Conservation (phyloP, 1,140 invertebrate genomes). For the Physella acuta region DNA sequence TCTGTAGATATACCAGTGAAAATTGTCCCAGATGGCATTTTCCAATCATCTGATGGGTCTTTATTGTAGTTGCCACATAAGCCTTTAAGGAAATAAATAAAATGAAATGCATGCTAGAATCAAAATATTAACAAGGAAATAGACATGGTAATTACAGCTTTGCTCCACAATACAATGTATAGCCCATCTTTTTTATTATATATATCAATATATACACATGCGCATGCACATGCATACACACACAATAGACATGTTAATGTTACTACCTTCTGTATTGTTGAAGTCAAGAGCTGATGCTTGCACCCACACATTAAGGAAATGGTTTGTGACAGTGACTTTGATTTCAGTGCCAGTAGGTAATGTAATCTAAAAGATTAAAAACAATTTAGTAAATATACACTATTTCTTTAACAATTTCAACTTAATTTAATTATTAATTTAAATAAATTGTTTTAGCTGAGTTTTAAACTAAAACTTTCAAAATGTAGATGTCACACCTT, state of each 20-base stretch:
- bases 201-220: too few relatives aligned
- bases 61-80: slow-evolving; percentile 48
- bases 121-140: slow-evolving; percentile 1
- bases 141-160: too few relatives aligned
- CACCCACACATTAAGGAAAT: slow-evolving; percentile 46
- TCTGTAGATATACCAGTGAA: slow-evolving; percentile 23
- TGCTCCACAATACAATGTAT: too few relatives aligned
- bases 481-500: slow-evolving; percentile 32
- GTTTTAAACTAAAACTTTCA: too few relatives aligned
- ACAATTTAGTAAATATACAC: background rate
- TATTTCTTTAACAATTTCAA: background rate
- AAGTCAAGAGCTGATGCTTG: slow-evolving; percentile 44
- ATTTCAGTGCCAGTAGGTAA: slow-evolving; percentile 28
- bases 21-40: slow-evolving; percentile 30
- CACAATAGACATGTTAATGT: too few relatives aligned
- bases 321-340: slow-evolving; percentile 18
- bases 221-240: too few relatives aligned
- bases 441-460: background rate
- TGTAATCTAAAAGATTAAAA: slow-evolving; percentile 18
- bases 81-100: slow-evolving; percentile 33
- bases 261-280: slow-evolving; percentile 38
- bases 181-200: too few relatives aligned
- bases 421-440: background rate
- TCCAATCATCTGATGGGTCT: slow-evolving; percentile 39
- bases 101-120: background rate